Conservation (phyloP, 2,797 vertebrate genomes). For the Carcharodon carcharias region DNA sequence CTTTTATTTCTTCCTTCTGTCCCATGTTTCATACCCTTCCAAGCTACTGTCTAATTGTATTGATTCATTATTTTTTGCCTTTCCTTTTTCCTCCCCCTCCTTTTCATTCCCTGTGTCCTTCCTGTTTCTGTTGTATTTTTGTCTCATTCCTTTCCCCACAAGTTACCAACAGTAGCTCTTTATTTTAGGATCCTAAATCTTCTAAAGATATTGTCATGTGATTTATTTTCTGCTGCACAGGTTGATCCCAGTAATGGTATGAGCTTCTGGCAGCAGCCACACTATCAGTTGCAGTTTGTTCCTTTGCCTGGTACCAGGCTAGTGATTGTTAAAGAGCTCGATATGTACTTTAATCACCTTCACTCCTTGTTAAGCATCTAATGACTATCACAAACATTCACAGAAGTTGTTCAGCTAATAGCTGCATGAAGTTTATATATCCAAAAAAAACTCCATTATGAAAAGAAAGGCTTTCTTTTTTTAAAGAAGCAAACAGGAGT, state of each 20-base stretch:
- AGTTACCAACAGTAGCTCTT: not conserved
- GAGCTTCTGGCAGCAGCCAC: not conserved
- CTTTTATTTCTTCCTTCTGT: conserved; percentile 36
- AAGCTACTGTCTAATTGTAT: not conserved
- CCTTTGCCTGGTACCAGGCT: not conserved
- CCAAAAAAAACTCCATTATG: not conserved
- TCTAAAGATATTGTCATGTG: not conserved
- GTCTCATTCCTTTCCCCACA: not conserved
- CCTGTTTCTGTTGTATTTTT: not conserved
- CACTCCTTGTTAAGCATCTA: not conserved
- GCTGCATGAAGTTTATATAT: not conserved
- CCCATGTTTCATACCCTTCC: not conserved
- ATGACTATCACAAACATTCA: not conserved
- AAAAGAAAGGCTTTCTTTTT: not conserved
- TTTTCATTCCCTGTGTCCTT: not conserved
- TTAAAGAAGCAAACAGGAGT: not conserved
- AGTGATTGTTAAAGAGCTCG: not conserved
- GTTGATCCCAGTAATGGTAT: not conserved
- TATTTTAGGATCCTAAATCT: not conserved
- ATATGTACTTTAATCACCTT: not conserved
- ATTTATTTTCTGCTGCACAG: not conserved
- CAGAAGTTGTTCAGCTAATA: not conserved
- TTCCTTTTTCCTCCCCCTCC: not conserved
- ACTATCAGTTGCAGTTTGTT: not conserved
- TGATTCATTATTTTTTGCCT: not conserved